phyloP scores from a whole-genome alignment of 2,113 vertebrate genomes.

The Cyprinodon tularosa region DNA sequence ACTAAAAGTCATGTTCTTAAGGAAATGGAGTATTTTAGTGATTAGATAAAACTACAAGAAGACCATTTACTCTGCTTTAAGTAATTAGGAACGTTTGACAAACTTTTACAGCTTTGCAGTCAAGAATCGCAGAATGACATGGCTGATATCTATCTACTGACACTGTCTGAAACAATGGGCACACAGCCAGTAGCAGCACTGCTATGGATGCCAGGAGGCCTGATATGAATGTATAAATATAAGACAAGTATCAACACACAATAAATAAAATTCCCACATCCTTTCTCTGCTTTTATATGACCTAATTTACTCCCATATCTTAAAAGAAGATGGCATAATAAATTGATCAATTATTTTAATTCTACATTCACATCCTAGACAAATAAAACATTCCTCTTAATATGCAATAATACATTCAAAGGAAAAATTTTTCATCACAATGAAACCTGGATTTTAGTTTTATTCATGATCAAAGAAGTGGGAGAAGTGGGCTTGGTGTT shows the following conservation, averaged over 20 bases:
- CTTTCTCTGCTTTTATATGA: not conserved
- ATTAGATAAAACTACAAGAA: too few species aligned
- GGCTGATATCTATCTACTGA: not conserved
- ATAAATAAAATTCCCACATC: not conserved
- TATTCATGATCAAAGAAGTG: not conserved
- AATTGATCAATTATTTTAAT: not conserved
- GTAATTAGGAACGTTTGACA: too few species aligned
- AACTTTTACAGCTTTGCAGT: too few species aligned
- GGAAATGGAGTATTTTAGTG: too few species aligned
- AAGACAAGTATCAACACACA: not conserved
- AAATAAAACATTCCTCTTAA: not conserved
- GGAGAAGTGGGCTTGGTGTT: not conserved
- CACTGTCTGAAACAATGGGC: not conserved
- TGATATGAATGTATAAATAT: not conserved
- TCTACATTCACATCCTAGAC: too few species aligned
- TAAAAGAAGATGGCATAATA: not conserved
- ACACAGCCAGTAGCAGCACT: not conserved
- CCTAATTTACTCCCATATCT: not conserved
- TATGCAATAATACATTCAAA: not conserved
- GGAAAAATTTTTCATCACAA: not conserved
- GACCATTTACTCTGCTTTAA: too few species aligned
- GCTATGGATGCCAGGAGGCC: not conserved
- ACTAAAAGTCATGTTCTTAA: too few species aligned
- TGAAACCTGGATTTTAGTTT: not conserved
- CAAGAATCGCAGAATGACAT: too few species aligned